Evolutionary conservation across 2,888 invertebrate genomes (phyloP), one percentile per base, ranked within the genome.

Genomic region (Oscheius sp.): DNA sequence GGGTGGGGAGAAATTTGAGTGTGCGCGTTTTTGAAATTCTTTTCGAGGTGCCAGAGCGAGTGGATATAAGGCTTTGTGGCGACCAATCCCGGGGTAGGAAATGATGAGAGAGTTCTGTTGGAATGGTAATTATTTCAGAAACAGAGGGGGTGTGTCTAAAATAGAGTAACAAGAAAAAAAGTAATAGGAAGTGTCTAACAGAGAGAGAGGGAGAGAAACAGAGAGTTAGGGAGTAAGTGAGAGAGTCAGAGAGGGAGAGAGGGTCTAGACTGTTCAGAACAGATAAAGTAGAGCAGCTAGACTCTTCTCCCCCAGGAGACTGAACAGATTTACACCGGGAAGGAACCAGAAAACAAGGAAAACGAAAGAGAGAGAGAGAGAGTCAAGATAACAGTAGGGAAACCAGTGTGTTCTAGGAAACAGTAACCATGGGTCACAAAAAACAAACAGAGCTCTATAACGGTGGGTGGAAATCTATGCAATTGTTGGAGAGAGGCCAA

Each of bases 381-480:
- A 59, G 13, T 35, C 32, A 21, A 21, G 53, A 11, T 53, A 29
- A 21, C n/a, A 53, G 10, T 29, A 53, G 29, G 1, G n/a, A 11
- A 53, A 53, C 29, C 29, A 21, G 53, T 53, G 29, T 29, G n/a
- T 53, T 21, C 7, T 53, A 29, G 53, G n/a, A 62, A 37, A 11
- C 62, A 37, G 62, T 37, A 62, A 42, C 62, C 42, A 62, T 53
- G 62, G 42, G 42, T 7, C 42, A 62, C 37, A 62, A 42, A 35
- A 42, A 72, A 72, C 73, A 73, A 73, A 37, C 68, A 59, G 55
- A 58, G 68, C 74, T 74, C 21, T 21, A 21, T 21, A 21, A 21
- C 21, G 21, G 66, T 47, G 32, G 57, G 9, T 13, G 58, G 29
- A 29, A 51, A 21, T n/a, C 32, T 21, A 10, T 11, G 50, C 9